Evolutionary conservation across 2,113 vertebrate species (phyloP), one percentile per base, ranked within the genome.

Genomic region (Chaetorhynchus papuensis): DNA sequence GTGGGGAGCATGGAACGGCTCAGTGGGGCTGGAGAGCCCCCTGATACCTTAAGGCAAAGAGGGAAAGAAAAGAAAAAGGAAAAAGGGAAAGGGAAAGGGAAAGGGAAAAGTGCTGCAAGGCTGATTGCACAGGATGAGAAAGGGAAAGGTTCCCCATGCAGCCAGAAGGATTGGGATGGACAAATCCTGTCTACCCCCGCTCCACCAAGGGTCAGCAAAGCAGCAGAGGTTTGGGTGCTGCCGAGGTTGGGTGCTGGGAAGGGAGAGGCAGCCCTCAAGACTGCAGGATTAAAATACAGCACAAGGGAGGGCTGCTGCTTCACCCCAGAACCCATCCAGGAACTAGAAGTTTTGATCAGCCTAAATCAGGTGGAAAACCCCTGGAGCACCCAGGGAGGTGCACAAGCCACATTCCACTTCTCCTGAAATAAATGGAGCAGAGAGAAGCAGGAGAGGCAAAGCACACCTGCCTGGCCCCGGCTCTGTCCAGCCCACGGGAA

Each of bases 1-100:
- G 8, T 7, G 37, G 15, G 42, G 41, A 44, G 21, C 0, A 37
- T 7, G n/a, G 7, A 2, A 6, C 15, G 8, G 6, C 41, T 10
- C 8, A 0, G 22, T 1, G 1, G 3, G 24, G n/a, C 41, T 41
- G 37, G 26, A 31, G 42, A 77, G 16, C 8, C 22, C 15, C 37
- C 26, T 2, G 0, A 2, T 1, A 0, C 37, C 13, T 12, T 2
- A 42, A 7, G n/a, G 74, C 45, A 24, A 31, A 49, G 33, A 33
- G 18, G 28, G 13, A 20, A 45, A 9, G 19, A 19, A 79, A 54
- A n/a, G 50, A 18, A 13, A 54, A 33, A 33, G 23, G 45, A 7
- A 49, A 42, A 17, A n/a, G 5, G 27, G 10, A 10, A 66, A 35
- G 3, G 7, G 7, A 26, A 44, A 26, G 11, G 57, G 10, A 12